Conservation (phyloP, 2,797 vertebrate genomes). For the Propithecus perrieri region DNA sequence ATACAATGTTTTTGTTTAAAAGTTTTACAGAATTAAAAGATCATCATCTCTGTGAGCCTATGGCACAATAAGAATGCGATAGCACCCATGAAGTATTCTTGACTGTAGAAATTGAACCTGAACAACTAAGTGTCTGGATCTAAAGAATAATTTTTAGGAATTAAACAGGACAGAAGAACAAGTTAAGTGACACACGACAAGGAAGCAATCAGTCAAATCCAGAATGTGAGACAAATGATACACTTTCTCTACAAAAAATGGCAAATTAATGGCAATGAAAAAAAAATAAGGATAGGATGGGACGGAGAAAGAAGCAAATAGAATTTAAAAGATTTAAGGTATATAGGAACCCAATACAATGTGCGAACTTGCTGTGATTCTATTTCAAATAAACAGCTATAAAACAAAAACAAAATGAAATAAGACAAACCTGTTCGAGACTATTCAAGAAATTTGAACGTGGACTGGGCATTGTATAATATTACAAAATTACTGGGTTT, state of each 20-base stretch:
- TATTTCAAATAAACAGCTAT: background rate
- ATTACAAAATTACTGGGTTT: background rate
- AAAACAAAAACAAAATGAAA: background rate
- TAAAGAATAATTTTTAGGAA: background rate
- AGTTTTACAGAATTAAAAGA: background rate
- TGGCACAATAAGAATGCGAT: background rate
- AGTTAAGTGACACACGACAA: background rate
- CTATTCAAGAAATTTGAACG: background rate
- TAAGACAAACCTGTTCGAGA: background rate
- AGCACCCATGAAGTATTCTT: background rate
- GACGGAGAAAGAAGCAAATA: background rate
- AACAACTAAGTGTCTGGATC: background rate
- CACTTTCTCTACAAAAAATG: background rate
- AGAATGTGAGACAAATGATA: background rate
- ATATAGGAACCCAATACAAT: background rate
- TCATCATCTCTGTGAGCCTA: background rate
- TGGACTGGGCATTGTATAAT: background rate
- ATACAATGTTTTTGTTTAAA: background rate
- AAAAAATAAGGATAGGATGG: background rate
- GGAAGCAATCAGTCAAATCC: background rate
- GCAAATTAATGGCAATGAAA: background rate
- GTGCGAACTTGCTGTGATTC: background rate
- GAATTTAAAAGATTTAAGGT: background rate
- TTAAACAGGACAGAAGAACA: background rate
- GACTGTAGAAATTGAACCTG: background rate